Conservation (phyloP, 2,797 vertebrate species). For the Diplodus sargus region DNA sequence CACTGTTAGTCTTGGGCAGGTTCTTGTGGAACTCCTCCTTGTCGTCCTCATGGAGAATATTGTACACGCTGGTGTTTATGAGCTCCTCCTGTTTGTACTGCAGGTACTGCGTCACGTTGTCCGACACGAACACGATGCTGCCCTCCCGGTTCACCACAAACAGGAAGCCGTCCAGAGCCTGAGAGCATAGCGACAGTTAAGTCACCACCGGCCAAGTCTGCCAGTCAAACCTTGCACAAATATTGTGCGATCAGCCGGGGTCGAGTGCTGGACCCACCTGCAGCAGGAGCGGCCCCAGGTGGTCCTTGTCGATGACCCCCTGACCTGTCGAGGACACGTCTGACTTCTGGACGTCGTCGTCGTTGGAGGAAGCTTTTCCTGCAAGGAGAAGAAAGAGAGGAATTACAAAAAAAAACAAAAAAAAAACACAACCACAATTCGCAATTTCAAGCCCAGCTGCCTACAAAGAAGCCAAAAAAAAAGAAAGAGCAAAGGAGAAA, state of each 20-base stretch:
- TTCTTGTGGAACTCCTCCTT: conserved; percentile 97
- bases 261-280: conserved; percentile 83
- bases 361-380: conserved; percentile 91
- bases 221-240: not conserved
- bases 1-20: conserved; percentile 94
- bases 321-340: conserved; percentile 97
- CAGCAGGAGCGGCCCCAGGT: conserved; percentile 92
- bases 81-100: conserved; percentile 98
- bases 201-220: conserved; percentile 9
- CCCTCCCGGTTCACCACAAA: conserved; percentile 98
- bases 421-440: not conserved
- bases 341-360: conserved; percentile 96
- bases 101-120: conserved; percentile 98
- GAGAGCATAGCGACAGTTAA: conserved; percentile 42
- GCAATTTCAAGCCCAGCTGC: conserved; percentile 31
- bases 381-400: conserved; percentile 9
- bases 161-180: conserved; percentile 96
- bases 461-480: conserved; percentile 2
- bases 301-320: conserved; percentile 96
- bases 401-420: conserved; percentile 8
- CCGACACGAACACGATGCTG: conserved; percentile 97
- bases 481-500: conserved; percentile 48
- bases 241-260: too few species aligned
- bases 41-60: conserved; percentile 96
- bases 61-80: conserved; percentile 96